A percentile compares a stretch with the other conserved stretches of the same genome.
These are phyloP conservation scores for Halcyon leucocephala DNA, from an alignment of 2,797 vertebrate genomes.

Conservation along the genomic window DNA sequence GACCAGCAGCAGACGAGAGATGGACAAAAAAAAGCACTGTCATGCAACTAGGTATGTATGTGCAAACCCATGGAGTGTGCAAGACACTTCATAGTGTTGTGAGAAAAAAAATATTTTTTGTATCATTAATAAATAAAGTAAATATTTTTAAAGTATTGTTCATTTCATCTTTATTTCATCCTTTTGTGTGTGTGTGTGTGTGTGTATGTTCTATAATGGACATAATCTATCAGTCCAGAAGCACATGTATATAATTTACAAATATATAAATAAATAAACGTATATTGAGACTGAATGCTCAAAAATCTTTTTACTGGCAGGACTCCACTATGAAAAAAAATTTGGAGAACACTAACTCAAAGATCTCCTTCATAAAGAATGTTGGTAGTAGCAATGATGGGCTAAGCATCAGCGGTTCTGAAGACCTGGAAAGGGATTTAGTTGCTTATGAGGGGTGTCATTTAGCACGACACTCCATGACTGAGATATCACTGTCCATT, in stretches of 20 bases:
- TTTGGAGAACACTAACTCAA: not conserved
- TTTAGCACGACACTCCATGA: not conserved
- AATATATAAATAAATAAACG: not conserved
- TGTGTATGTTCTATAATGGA: not conserved
- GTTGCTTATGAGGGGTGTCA: accelerated
- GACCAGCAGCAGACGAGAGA: not conserved
- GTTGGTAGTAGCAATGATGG: not conserved
- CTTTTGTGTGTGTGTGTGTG: not conserved
- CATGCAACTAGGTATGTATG: not conserved
- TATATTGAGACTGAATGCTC: not conserved
- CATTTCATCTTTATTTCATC: not conserved
- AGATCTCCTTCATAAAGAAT: not conserved
- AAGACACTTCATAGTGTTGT: not conserved
- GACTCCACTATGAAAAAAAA: not conserved
- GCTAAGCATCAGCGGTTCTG: not conserved
- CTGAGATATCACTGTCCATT: not conserved
- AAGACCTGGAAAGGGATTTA: not conserved
- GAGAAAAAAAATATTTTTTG: not conserved
- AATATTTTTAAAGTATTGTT: not conserved
- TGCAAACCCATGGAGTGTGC: not conserved
- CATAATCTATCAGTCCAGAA: not conserved
- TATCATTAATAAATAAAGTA: not conserved
- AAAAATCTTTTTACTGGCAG: not conserved
- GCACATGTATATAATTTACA: not conserved
- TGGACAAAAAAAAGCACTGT: not conserved